Evolutionary conservation across 1,140 invertebrate genomes (phyloP).

Genomic region (Arctopsyche grandis): DNA sequence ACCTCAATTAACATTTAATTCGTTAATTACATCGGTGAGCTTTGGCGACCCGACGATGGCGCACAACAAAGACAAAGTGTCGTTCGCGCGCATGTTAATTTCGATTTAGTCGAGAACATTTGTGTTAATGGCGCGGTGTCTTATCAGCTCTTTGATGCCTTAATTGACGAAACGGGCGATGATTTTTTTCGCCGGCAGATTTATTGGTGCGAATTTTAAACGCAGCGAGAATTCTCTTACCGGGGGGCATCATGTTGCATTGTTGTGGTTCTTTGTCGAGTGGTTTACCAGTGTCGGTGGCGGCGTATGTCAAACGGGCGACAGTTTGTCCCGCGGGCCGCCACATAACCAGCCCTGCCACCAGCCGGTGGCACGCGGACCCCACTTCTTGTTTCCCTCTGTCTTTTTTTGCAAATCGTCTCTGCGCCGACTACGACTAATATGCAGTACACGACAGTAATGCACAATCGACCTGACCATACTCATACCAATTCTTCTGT

Average conservation of each 20-base stretch:
- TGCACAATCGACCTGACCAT: constrained; percentile 12
- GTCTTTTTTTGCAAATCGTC: background rate
- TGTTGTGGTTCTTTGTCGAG: no score
- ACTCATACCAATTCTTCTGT: no score
- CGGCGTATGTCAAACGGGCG: constrained; percentile 27
- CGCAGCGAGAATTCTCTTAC: no score
- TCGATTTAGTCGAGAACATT: background rate
- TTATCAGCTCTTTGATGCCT: background rate
- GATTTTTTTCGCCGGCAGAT: background rate
- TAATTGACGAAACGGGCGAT: background rate
- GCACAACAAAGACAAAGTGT: constrained; percentile 6
- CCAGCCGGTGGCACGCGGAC: constrained; percentile 23
- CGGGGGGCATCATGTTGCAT: no score
- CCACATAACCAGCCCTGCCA: background rate
- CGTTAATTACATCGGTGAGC: background rate
- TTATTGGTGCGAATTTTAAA: no score
- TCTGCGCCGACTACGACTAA: constrained; percentile 17
- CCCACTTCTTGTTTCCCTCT: background rate
- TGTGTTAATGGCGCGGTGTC: constrained; percentile 14
- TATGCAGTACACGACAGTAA: constrained; percentile 27
- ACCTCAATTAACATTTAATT: constrained; percentile 3
- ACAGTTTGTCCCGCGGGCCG: constrained; percentile 26
- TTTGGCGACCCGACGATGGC: background rate
- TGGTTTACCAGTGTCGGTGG: background rate
- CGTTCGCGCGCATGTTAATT: background rate